Conservation (phyloP, 2,888 invertebrate genomes). For the Apeira syringaria region DNA sequence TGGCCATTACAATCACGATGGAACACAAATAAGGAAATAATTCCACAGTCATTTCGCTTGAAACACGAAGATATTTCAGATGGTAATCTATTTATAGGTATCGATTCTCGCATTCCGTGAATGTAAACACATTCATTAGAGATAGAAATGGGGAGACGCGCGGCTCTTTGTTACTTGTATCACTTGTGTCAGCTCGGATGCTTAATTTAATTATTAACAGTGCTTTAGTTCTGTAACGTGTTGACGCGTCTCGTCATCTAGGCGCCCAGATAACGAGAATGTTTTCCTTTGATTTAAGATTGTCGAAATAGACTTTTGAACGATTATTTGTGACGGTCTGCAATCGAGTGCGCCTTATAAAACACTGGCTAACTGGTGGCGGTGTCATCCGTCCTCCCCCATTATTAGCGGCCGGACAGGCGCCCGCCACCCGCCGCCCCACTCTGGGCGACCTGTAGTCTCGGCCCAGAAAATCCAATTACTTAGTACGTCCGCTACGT, state of each 20-base stretch:
- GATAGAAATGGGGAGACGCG: conserved; percentile 35
- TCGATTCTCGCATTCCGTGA: conserved; percentile 29
- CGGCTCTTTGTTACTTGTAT: conserved; percentile 42
- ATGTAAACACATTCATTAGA: conserved; percentile 34
- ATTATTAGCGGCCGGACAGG: conserved; percentile 46
- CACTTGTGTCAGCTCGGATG: conserved; percentile 37
- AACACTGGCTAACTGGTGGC: conserved; percentile 52
- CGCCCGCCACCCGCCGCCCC: conserved; percentile 32
- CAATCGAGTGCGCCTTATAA: conserved; percentile 42
- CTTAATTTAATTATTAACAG: conserved; percentile 61
- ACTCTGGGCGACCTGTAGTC: conserved; percentile 35
- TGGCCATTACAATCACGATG: conserved; percentile 11
- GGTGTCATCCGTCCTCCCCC: conserved; percentile 52
- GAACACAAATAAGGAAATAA: conserved; percentile 20
- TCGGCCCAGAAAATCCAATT: conserved; percentile 71
- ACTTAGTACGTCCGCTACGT: conserved; percentile 57
- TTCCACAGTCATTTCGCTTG: conserved; percentile 8
- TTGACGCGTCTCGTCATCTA: conserved; percentile 32
- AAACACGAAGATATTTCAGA: conserved; percentile 12
- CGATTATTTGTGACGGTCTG: conserved; percentile 40
- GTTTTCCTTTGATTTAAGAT: conserved; percentile 39
- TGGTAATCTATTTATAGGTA: conserved; percentile 20
- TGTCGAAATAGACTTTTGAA: conserved; percentile 47
- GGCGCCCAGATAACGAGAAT: conserved; percentile 38
- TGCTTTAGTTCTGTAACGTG: conserved; percentile 45